A percentile compares a stretch with the other conserved stretches of the same genome.
phyloP scores from a whole-genome alignment of 2,797 vertebrate genomes.

The Megaceryle alcyon region DNA sequence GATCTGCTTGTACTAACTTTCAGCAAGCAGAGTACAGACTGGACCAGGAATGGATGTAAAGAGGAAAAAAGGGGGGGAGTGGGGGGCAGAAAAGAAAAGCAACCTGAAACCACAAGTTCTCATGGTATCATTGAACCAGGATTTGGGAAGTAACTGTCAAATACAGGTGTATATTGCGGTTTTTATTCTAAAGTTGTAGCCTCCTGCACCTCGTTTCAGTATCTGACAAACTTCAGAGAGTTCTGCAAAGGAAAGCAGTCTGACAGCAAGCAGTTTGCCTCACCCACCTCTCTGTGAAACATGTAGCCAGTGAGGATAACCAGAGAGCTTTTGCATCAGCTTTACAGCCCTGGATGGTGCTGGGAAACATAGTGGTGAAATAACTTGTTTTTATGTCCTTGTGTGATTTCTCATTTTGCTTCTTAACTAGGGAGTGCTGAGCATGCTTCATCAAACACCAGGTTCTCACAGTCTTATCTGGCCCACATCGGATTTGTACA shows the following conservation, averaged over 20 bases:
- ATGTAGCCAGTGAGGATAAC: fast-evolving
- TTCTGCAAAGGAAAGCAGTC: not conserved
- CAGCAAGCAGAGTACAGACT: not conserved
- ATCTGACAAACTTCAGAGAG: not conserved
- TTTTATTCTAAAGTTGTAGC: not conserved
- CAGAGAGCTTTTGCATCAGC: not conserved
- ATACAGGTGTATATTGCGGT: not conserved
- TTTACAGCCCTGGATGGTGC: not conserved
- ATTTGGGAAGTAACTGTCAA: not conserved
- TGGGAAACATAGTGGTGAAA: not conserved
- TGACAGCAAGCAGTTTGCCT: not conserved
- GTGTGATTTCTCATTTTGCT: fast-evolving
- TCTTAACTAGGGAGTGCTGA: not conserved
- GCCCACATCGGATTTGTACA: not conserved
- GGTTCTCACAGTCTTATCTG: not conserved
- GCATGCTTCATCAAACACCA: fast-evolving
- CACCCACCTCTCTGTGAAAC: not conserved
- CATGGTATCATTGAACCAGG: not conserved
- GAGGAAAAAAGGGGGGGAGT: too few relatives aligned
- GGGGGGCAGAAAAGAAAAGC: not conserved
- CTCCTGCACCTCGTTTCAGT: not conserved
- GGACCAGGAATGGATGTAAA: not conserved
- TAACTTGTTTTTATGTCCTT: not conserved
- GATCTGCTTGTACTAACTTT: not conserved
- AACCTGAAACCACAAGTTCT: not conserved